phyloP scores from a whole-genome alignment of 2,113 vertebrate genomes.

The Callorhinus ursinus region DNA sequence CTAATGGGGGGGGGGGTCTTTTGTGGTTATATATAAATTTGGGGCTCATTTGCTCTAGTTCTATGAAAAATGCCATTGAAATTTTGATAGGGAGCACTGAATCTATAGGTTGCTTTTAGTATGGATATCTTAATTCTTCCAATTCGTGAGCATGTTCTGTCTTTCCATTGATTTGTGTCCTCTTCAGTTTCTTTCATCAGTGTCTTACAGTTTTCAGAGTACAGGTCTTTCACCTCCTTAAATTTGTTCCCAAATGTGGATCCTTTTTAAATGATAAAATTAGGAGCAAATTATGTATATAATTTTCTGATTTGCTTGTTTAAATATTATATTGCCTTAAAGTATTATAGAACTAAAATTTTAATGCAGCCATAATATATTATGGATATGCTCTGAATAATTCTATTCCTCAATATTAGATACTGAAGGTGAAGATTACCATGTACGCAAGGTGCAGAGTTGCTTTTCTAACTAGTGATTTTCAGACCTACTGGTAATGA shows the following conservation, averaged over 20 bases:
- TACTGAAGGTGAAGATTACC: neutral
- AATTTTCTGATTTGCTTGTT: slow-evolving; percentile 13
- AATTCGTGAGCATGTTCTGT: neutral
- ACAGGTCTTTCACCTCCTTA: neutral
- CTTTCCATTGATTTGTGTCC: neutral
- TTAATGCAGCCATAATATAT: neutral
- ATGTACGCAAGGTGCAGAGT: neutral
- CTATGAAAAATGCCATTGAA: neutral
- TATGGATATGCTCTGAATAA: neutral
- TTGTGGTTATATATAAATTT: neutral
- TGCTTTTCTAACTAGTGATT: neutral
- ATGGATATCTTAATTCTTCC: neutral
- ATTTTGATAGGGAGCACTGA: neutral
- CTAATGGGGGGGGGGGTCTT: neutral
- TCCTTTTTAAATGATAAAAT: neutral
- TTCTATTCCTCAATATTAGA: neutral
- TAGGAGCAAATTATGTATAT: neutral
- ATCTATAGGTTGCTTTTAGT: neutral
- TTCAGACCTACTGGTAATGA: neutral
- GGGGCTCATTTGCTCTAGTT: neutral
- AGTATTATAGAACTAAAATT: slow-evolving; percentile 26
- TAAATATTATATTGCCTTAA: slow-evolving; percentile 21
- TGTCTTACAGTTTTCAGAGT: neutral
- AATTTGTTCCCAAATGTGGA: neutral
- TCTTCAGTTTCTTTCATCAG: neutral